These are phyloP conservation scores for Camponotus pennsylvanicus DNA, from an alignment of 1,140 invertebrate genomes.

Conservation along the genomic window DNA sequence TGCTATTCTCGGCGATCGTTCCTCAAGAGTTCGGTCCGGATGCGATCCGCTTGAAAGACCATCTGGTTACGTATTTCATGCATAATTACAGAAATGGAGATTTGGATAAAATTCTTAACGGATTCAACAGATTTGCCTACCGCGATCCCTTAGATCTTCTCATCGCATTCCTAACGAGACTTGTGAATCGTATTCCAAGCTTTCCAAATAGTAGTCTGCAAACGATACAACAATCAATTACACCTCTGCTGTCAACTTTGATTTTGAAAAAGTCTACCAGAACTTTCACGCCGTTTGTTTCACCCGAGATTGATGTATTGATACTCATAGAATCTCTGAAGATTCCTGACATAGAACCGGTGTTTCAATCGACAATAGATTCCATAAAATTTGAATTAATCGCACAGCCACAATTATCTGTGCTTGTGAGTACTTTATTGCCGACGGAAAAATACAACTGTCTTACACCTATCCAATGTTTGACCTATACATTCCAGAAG, in stretches of 20 bases:
- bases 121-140: conserved; percentile 58
- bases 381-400: conserved; percentile 41
- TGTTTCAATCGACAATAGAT: neutral
- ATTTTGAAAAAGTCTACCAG: conserved; percentile 46
- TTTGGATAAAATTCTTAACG: conserved; percentile 6
- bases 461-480: conserved; percentile 39
- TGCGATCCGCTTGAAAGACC: conserved; percentile 39
- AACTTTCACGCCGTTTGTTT: conserved; percentile 39
- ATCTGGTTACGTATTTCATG: conserved; percentile 36
- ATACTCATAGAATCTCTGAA: conserved; percentile 51
- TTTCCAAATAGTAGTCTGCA: neutral
- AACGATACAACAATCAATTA: neutral
- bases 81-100: conserved; percentile 29
- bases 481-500: conserved; percentile 39
- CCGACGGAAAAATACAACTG: conserved; percentile 56
- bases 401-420: conserved; percentile 10
- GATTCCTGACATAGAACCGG: conserved; percentile 13
- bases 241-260: conserved; percentile 48
- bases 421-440: conserved; percentile 51
- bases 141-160: conserved; percentile 57
- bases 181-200: conserved; percentile 24
- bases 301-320: conserved; percentile 53
- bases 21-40: conserved; percentile 46
- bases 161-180: conserved; percentile 50
- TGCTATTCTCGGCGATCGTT: conserved; percentile 50